Conservation (phyloP, 1,140 invertebrate genomes). For the Antheraea pernyi region DNA sequence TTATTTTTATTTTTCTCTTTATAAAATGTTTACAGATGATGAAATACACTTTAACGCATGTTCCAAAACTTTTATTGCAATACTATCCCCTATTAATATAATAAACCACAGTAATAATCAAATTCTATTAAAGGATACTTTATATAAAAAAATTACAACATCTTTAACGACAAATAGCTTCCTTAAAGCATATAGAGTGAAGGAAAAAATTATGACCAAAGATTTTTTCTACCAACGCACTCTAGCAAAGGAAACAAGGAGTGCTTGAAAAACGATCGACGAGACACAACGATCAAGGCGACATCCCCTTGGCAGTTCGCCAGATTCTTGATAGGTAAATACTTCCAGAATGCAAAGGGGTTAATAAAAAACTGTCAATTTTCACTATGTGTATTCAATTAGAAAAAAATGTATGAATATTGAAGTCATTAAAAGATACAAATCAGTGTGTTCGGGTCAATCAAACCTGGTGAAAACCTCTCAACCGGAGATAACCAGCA, state of each 20-base stretch:
- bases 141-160: not conserved
- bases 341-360: constrained; percentile 3
- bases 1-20: too few species aligned
- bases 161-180: not conserved
- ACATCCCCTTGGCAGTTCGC: constrained; percentile 35
- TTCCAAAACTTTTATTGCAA: too few species aligned
- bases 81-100: too few species aligned
- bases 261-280: constrained; percentile 28
- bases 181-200: not conserved
- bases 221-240: constrained; percentile 3
- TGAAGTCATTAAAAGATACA: too few species aligned
- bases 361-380: not conserved
- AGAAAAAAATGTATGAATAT: too few species aligned
- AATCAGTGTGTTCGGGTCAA: too few species aligned
- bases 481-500: too few species aligned
- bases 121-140: not conserved
- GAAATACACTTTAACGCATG: too few species aligned
- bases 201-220: not conserved
- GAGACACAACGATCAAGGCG: constrained; percentile 31
- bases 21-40: too few species aligned
- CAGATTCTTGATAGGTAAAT: constrained; percentile 28
- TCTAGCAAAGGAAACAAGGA: constrained; percentile 19
- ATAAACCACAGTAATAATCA: not conserved
- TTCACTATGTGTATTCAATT: not conserved
- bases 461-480: too few species aligned